These are phyloP conservation scores for Cenopis cana DNA, from an alignment of 2,888 invertebrate species.

Conservation along the genomic window DNA sequence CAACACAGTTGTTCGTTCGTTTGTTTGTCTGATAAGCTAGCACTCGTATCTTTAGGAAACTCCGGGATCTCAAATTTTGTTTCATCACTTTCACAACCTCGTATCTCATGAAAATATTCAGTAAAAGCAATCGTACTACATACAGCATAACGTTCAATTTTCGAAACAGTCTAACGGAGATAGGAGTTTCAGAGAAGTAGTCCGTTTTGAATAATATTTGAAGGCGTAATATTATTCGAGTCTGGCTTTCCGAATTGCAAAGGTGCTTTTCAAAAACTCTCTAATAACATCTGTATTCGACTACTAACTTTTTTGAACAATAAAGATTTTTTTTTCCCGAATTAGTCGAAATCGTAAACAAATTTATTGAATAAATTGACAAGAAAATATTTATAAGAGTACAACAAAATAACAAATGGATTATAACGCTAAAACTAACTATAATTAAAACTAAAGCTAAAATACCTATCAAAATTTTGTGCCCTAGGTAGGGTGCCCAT, in stretches of 20 bases:
- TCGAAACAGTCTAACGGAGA: no score
- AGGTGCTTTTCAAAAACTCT: constrained; percentile 4
- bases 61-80: not conserved
- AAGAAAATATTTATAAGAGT: no score
- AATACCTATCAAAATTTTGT: no score
- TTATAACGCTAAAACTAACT: no score
- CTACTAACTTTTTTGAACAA: no score
- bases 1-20: not conserved
- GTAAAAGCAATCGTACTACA: not conserved
- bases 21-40: constrained; percentile 3
- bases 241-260: not conserved
- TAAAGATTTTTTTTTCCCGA: no score
- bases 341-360: no score
- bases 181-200: not conserved
- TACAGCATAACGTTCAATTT: not conserved
- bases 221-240: constrained; percentile 4
- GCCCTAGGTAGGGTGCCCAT: no score
- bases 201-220: not conserved
- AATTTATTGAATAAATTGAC: no score
- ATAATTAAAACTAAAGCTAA: no score
- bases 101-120: not conserved
- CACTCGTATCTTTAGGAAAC: not conserved
- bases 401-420: no score
- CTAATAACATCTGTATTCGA: constrained; percentile 2
- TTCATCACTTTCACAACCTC: not conserved